Base-by-base conservation (phyloP, 2,888 invertebrate species). In the Chirona hameri region DNA sequence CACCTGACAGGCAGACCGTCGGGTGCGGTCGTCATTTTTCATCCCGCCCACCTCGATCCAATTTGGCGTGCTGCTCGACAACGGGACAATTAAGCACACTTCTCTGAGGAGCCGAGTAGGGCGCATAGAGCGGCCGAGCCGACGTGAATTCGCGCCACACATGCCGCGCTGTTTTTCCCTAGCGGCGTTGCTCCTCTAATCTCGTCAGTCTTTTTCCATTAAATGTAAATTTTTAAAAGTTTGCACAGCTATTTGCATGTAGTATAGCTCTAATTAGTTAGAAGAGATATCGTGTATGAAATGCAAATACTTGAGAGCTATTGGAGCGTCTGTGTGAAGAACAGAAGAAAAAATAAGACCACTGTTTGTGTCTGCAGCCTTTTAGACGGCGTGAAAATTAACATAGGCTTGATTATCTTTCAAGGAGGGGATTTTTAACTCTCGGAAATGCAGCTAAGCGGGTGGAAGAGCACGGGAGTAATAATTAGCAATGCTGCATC, bases 271-370 rank as follows among this genome's bases (percentile, higher is more conserved):
- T 76, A 76, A 76, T 76, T 76, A 76, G 76, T 76, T 76, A 76
- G 76, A 76, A 76, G 76, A 76, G 76, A 76, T 76, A 76, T 76
- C 76, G 76, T 76, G 76, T 76, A 76, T 76, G 46, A 76, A 76
- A 76, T 76, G 76, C 76, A 76, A 76, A 76, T 76, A 76, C 76
- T 76, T 76, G 21, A 76, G 21, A 21, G 24, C 46, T 39, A 76
- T 27, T 76, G 76, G 76, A 46, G 76, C 76, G 76, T 46, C 39
- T 24, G 39, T 39, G 76, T 39, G 46, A 39, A 46, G 46, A 46
- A 27, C 76, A 24, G 24, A 39, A 3, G n/a, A n/a, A 39, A 76
- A 76, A 76, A 76, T 76, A 39, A 39, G 39, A 46, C 76, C 76
- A n/a, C 39, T 39, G 76, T 46, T 76, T 76, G 76, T 76, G 39